Evolutionary conservation across 2,888 invertebrate genomes (phyloP).

Genomic region (Autographa pulchrina): DNA sequence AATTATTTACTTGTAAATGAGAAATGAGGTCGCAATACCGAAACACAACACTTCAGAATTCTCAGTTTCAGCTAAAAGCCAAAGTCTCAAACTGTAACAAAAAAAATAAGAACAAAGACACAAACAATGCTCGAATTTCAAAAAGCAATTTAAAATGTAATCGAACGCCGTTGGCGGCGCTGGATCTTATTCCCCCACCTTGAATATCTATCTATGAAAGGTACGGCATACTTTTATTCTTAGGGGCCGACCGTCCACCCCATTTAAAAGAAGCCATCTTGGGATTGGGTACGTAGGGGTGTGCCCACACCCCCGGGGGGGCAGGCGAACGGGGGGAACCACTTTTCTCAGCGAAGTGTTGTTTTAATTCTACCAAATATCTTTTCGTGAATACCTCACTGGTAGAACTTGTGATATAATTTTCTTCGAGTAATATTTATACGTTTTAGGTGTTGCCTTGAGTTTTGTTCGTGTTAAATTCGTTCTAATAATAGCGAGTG

Average conservation of each 20-base stretch:
- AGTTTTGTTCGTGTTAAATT: conserved; percentile 59
- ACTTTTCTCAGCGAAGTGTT: conserved; percentile 88
- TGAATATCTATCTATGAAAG: conserved; percentile 78
- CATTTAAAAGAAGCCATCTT: conserved; percentile 89
- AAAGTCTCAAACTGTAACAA: conserved; percentile 58
- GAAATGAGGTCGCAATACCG: conserved; percentile 31
- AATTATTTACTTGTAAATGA: background rate
- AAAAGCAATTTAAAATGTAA: conserved; percentile 84
- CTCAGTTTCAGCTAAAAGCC: conserved; percentile 31
- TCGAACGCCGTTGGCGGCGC: conserved; percentile 74
- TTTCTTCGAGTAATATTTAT: conserved; percentile 84
- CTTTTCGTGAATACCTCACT: conserved; percentile 88
- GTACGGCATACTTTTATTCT: conserved; percentile 88
- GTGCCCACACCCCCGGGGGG: conserved; percentile 67
- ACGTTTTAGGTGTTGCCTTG: conserved; percentile 79
- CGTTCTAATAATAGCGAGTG: conserved; percentile 60
- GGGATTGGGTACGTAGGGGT: conserved; percentile 78
- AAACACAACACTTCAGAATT: conserved; percentile 29
- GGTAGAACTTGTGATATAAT: conserved; percentile 86
- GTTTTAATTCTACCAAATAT: conserved; percentile 89
- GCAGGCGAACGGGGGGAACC: conserved; percentile 75
- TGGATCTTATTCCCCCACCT: conserved; percentile 79
- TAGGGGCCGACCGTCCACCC: conserved; percentile 87
- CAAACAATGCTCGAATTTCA: conserved; percentile 75
- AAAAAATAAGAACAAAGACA: conserved; percentile 58